Percentiles rank a stretch among this genome's conserved stretches.
phyloP scores from a whole-genome alignment of 1,140 invertebrate species.

The Aphidius ervi region DNA sequence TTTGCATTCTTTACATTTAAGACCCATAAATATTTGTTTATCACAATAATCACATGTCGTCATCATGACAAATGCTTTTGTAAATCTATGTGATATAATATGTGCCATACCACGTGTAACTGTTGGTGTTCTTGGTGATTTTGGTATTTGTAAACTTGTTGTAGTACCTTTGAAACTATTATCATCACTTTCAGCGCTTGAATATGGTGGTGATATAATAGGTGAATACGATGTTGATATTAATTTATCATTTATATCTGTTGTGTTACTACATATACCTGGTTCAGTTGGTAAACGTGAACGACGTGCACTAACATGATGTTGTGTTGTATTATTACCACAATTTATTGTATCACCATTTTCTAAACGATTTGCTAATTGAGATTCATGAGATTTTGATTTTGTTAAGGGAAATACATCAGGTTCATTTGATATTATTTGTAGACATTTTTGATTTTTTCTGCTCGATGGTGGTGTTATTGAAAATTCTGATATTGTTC shows the following conservation, averaged over 20 bases:
- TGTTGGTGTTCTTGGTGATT: slow-evolving; percentile 71
- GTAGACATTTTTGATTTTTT: slow-evolving; percentile 62
- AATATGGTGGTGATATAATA: slow-evolving; percentile 63
- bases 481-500: slow-evolving; percentile 57
- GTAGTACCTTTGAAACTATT: slow-evolving; percentile 51
- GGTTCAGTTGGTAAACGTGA: slow-evolving; percentile 69
- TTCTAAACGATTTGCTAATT: slow-evolving; percentile 66
- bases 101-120: slow-evolving; percentile 78
- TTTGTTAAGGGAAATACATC: slow-evolving; percentile 72
- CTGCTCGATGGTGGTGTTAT: slow-evolving; percentile 75
- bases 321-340: slow-evolving; percentile 31
- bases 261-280: slow-evolving; percentile 53
- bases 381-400: slow-evolving; percentile 89
- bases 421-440: slow-evolving; percentile 49
- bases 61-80: slow-evolving; percentile 82
- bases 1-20: slow-evolving; percentile 94
- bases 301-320: slow-evolving; percentile 45
- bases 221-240: slow-evolving; percentile 60
- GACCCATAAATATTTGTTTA: slow-evolving; percentile 85
- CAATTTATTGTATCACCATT: slow-evolving; percentile 46
- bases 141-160: slow-evolving; percentile 62
- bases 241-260: slow-evolving; percentile 48
- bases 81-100: slow-evolving; percentile 86
- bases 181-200: slow-evolving; percentile 59
- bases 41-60: slow-evolving; percentile 87